Conservation (phyloP, 2,888 invertebrate genomes). For the Odontothrips loti region DNA sequence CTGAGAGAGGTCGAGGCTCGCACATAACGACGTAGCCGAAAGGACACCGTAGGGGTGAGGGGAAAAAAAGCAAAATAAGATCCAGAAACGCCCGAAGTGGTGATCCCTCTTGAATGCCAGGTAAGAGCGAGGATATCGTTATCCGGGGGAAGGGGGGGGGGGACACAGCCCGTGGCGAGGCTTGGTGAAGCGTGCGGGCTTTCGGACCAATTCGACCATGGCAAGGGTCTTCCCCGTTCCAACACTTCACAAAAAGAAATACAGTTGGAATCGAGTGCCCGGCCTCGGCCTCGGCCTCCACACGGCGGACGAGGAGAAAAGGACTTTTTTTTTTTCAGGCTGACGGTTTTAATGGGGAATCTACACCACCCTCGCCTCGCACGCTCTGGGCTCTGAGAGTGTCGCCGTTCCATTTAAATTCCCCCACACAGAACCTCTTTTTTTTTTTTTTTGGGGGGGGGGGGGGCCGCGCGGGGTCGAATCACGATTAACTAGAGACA, state of each 20-base stretch:
- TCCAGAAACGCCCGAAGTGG: not conserved
- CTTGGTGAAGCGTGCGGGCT: not conserved
- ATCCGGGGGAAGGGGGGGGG: not conserved
- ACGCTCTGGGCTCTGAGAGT: too few relatives aligned
- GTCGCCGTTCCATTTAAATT: too few relatives aligned
- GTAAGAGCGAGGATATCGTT: slow-evolving; percentile 19
- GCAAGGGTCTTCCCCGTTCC: not conserved
- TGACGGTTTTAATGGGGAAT: too few relatives aligned
- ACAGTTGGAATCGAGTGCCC: too few relatives aligned
- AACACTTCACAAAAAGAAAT: slow-evolving; percentile 1
- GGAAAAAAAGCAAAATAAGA: not conserved
- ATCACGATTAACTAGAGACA: too few relatives aligned
- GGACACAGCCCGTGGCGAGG: not conserved
- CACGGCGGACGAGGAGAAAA: too few relatives aligned
- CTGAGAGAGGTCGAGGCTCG: not conserved
- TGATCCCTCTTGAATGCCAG: slow-evolving; percentile 19
- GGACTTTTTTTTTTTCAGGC: too few relatives aligned
- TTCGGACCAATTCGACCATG: slow-evolving; percentile 9
- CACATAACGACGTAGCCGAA: not conserved
- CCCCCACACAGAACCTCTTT: too few relatives aligned
- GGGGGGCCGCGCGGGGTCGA: too few relatives aligned
- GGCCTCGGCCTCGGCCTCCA: too few relatives aligned
- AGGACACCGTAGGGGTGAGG: not conserved
- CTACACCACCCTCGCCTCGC: too few relatives aligned
- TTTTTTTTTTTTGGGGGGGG: too few relatives aligned